phyloP scores from a whole-genome alignment of 2,113 vertebrate genomes.

The Pandion haliaetus region DNA sequence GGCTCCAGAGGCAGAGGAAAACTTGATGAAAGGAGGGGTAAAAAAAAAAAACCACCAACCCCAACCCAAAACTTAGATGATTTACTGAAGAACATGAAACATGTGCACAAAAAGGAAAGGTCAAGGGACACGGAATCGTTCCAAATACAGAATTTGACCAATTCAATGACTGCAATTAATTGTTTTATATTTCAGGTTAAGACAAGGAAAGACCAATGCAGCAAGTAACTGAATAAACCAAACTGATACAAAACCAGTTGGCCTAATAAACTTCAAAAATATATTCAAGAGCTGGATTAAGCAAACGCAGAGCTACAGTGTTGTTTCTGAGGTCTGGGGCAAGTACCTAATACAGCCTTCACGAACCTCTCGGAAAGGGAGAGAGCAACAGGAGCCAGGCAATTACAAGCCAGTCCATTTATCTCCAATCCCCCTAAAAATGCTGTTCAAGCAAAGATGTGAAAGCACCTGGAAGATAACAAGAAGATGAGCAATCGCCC shows the following conservation, averaged over 20 bases:
- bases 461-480: background rate
- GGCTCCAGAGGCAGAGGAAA: background rate
- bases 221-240: background rate
- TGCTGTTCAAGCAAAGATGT: background rate
- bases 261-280: background rate
- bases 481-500: rapidly evolving
- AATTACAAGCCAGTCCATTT: background rate
- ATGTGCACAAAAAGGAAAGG: rapidly evolving
- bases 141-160: background rate
- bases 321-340: rapidly evolving
- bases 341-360: rapidly evolving
- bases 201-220: background rate
- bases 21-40: rapidly evolving
- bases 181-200: background rate
- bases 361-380: rapidly evolving
- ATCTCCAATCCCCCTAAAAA: too few species aligned
- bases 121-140: rapidly evolving
- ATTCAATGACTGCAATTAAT: rapidly evolving
- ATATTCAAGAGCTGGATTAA: rapidly evolving
- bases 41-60: too few species aligned
- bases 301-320: rapidly evolving
- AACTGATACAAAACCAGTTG: background rate
- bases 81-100: background rate
- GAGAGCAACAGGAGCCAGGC: background rate
- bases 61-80: rapidly evolving